Conservation (phyloP, 2,797 vertebrate genomes). For the Spea hammondii region DNA sequence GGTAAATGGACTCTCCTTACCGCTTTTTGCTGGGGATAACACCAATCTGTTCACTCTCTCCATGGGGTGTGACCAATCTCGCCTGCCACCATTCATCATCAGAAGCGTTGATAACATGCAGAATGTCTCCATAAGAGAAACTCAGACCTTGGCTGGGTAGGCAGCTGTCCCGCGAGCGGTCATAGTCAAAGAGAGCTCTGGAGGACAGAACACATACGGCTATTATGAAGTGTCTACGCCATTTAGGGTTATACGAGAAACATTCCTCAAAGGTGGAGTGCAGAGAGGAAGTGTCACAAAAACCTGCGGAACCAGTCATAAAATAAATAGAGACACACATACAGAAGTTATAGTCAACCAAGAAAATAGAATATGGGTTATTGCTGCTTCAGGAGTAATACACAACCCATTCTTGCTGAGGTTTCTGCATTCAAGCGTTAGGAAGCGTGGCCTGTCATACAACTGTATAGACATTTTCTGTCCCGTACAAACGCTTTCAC, state of each 20-base stretch:
- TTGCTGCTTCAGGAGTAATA: no score
- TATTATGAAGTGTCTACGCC: not conserved
- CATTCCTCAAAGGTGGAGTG: constrained; percentile 2
- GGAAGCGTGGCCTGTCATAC: no score
- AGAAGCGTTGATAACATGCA: constrained; percentile 97
- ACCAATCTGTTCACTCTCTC: constrained; percentile 97
- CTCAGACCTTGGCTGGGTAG: constrained; percentile 97
- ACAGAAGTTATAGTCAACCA: no score
- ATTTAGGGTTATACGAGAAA: not conserved
- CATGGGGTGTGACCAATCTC: constrained; percentile 92
- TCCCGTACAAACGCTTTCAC: no score
- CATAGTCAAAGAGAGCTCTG: constrained; percentile 97
- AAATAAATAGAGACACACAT: not conserved
- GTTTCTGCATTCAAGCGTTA: no score
- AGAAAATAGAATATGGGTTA: no score
- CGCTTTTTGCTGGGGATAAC: constrained; percentile 99
- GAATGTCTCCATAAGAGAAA: constrained; percentile 95
- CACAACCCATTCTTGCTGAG: no score
- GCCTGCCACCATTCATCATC: constrained; percentile 99
- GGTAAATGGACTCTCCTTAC: constrained; percentile 61
- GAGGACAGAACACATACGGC: not conserved
- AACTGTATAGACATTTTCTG: no score
- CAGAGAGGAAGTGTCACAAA: not conserved
- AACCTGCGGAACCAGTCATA: constrained; percentile 2
- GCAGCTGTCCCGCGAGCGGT: constrained; percentile 96